Evolutionary conservation across 2,888 invertebrate species (phyloP), one percentile per base, ranked within the genome.

Genomic region (Hemaris fuciformis): DNA sequence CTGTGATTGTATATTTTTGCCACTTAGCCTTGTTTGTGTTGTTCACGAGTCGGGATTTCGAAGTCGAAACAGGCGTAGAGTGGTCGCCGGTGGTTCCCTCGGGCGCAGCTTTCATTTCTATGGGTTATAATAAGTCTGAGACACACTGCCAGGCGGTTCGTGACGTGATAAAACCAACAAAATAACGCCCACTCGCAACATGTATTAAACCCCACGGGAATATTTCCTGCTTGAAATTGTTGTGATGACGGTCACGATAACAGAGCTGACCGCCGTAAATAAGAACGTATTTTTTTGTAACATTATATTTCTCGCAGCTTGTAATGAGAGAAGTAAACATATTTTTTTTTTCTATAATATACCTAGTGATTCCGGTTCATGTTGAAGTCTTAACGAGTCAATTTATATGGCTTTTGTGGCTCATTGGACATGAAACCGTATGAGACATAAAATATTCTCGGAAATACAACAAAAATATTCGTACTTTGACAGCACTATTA

Each of bases 71-170:
- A 27, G 31, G 18, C 31, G 27, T 7, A 10, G 43, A 18, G 15
- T 8, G 18, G 53, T 27, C 27, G 45, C n/a, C n/a, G n/a, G 38
- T n/a, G n/a, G 38, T 15, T 71, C 73, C 76, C 72, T 64, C 41
- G 73, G 73, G 76, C 67, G 62, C 64, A 69, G 75, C 72, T 78
- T 79, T 79, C 75, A 77, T 81, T 83, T 79, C 74, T 80, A 82
- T 79, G 73, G 74, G 73, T 82, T 78, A 82, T 81, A 78, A 81
- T 81, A 81, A 79, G 73, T 78, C 70, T 65, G 61, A 68, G 68
- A 66, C 66, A 62, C 62, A 63, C 27, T 13, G 48, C n/a, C 48
- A 27, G 27, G 64, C 62, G 61, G 41, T 56, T 48, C 18, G 48
- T 43, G 65, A 68, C 66, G 69, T 71, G 69, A 74, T 72, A 70